Conservation (phyloP, 2,888 invertebrate genomes). For the Chymomyza fuscimana region DNA sequence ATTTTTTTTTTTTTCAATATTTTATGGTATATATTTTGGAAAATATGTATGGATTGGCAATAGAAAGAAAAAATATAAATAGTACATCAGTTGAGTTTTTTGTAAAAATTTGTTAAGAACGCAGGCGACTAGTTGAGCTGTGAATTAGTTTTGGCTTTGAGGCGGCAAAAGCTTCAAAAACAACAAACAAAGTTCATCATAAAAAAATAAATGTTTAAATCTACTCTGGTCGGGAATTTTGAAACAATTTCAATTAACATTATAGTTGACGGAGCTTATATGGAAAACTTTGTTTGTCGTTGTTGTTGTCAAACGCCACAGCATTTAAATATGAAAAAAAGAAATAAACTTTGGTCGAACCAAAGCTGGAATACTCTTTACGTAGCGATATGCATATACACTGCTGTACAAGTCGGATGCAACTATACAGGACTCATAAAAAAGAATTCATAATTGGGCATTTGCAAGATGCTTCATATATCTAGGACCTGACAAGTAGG, state of each 20-base stretch:
- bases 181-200: neutral
- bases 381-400: neutral
- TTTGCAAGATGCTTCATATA: too few species aligned
- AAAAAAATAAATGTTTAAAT: neutral
- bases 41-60: conserved; percentile 50
- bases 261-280: conserved; percentile 1
- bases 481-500: too few species aligned
- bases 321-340: neutral
- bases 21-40: neutral
- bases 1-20: conserved; percentile 19
- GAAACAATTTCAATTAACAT: neutral
- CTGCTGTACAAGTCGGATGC: too few species aligned
- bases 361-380: neutral
- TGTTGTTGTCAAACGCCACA: neutral
- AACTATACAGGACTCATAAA: too few species aligned
- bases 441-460: too few species aligned
- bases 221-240: neutral
- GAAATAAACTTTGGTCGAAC: neutral
- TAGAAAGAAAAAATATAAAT: conserved; percentile 69
- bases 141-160: conserved; percentile 33
- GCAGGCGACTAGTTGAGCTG: conserved; percentile 30
- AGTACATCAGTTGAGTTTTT: conserved; percentile 61
- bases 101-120: conserved; percentile 9
- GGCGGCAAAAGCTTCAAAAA: conserved; percentile 10
- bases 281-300: conserved; percentile 29